Evolutionary conservation across 1,140 invertebrate species (phyloP), one percentile per base, ranked within the genome.

Genomic region (Zeugodacus cucurbitae): DNA sequence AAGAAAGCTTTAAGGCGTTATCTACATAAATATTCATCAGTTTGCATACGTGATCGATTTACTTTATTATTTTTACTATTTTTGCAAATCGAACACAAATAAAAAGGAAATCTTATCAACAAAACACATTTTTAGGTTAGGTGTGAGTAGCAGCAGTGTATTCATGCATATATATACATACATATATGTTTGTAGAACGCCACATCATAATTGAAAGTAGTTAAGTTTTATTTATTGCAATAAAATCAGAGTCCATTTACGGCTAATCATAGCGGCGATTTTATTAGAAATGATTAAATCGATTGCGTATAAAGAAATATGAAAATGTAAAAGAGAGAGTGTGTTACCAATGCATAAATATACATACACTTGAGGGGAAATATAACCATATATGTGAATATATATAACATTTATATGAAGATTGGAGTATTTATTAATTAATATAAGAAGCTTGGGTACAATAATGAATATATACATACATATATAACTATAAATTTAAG

Each of bases 231-330:
- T 48, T 41, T 48, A 82, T 82, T 48, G 74, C 74, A 82, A 82
- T 82, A 82, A 82, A 82, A 82, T 82, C 74, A 82, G 74, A 41
- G 34, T 41, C 34, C 37, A 37, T 74, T 74, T 14, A 74, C 6
- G 14, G 74, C 41, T 82, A 82, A 82, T 82, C 41, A 82, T 82
- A 10, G 74, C 74, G 41, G 20, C 74, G 74, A 48, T 82, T 82
- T 82, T 22, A 82, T 48, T 48, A n/a, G 74, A 82, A 82, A 48
- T 82, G 74, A 82, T 82, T 82, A 82, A 82, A 82, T 82, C 48
- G 37, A 82, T 82, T 82, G n/a, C 41, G n/a, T 48, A 17, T 11
- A 17, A 2, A 70, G 32, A 17, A 70, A 78, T 44, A 22, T 3
- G 29, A 10, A 70, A 34, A 62, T n/a, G 22, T 62, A 22, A 8